Evolutionary conservation across 2,113 vertebrate genomes (phyloP).

Genomic region (Ailurus styani): DNA sequence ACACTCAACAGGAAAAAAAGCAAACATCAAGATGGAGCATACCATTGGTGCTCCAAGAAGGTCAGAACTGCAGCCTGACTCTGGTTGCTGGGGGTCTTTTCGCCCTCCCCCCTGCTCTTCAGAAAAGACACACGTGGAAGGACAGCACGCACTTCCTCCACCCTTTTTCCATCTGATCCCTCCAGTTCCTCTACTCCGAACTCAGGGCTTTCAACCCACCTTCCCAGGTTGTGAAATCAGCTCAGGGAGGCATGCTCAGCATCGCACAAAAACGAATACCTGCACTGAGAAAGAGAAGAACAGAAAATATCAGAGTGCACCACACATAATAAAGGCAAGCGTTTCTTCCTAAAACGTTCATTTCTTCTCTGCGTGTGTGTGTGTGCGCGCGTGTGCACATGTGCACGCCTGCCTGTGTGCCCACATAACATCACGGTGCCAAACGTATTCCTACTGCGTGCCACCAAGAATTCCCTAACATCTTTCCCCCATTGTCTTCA

Average conservation of each 20-base stretch:
- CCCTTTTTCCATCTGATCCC: neutral
- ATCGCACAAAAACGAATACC: neutral
- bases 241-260: neutral
- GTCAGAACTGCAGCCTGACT: neutral
- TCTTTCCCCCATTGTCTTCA: neutral
- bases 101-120: accelerated
- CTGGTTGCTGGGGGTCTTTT: neutral
- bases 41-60: neutral
- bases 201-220: neutral
- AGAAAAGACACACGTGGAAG: neutral
- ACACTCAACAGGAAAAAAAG: neutral
- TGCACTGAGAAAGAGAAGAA: neutral
- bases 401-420: no score
- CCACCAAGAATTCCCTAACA: neutral
- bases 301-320: neutral
- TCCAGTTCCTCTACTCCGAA: neutral
- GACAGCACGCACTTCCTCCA: accelerated
- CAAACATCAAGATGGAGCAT: neutral
- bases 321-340: neutral
- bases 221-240: neutral
- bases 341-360: neutral
- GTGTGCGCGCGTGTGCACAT: accelerated
- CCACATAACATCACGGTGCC: neutral
- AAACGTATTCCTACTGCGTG: neutral
- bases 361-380: neutral